Conservation (phyloP, 2,797 vertebrate species). For the Eulemur coronatus region DNA sequence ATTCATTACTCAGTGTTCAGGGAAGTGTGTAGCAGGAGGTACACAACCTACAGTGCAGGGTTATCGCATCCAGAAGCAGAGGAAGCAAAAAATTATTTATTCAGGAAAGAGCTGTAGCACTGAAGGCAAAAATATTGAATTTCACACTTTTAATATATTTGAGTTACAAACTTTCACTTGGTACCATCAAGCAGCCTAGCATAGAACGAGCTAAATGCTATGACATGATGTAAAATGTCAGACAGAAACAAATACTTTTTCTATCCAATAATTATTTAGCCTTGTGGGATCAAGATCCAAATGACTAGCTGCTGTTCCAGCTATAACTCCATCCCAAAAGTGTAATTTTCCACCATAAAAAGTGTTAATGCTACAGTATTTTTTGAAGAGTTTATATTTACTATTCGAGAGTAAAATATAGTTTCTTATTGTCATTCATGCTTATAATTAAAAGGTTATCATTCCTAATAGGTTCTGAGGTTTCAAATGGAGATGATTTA, state of each 20-base stretch:
- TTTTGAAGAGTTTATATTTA: background rate
- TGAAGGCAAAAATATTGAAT: background rate
- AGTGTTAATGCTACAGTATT: background rate
- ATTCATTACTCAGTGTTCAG: background rate
- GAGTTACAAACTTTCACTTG: background rate
- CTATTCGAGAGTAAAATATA: background rate
- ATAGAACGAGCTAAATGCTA: background rate
- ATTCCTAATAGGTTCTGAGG: background rate
- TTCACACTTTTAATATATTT: background rate
- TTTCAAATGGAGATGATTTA: background rate
- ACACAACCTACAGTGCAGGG: fast-evolving
- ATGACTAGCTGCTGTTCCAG: background rate
- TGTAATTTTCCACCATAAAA: background rate
- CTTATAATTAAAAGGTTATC: background rate
- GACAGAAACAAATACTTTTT: background rate
- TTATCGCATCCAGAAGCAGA: background rate
- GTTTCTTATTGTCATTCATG: background rate
- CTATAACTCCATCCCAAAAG: background rate
- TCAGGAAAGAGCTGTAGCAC: background rate
- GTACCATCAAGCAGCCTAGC: background rate
- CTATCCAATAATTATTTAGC: background rate
- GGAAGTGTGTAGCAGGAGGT: too few relatives aligned
- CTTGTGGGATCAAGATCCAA: background rate
- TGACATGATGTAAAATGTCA: background rate
- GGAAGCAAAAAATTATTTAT: background rate